Evolutionary conservation across 2,888 invertebrate species (phyloP).

Genomic region (Xestia sexstrigata): DNA sequence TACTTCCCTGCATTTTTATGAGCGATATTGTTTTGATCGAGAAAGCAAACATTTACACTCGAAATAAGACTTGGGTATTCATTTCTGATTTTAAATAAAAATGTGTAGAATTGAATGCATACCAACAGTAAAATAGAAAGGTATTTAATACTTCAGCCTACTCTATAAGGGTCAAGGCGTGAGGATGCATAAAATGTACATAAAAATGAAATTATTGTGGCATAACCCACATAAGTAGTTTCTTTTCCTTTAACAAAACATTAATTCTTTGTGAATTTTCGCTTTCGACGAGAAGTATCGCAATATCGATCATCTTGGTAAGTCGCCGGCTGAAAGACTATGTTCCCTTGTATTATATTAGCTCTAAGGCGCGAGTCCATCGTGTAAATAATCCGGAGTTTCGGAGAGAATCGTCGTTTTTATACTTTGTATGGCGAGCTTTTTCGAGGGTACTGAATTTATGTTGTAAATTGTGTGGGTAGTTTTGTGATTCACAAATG

Average conservation of each 20-base stretch:
- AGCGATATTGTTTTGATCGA: conserved; percentile 31
- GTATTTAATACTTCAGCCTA: not conserved
- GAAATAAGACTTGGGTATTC: conserved; percentile 28
- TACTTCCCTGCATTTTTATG: conserved; percentile 56
- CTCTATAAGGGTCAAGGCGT: not conserved
- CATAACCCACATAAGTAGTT: conserved; percentile 16
- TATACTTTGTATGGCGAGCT: conserved; percentile 52
- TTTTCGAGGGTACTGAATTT: conserved; percentile 38
- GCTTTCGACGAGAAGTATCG: conserved; percentile 42
- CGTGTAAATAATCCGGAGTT: conserved; percentile 83
- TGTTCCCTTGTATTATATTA: conserved; percentile 78
- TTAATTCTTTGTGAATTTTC: conserved; percentile 46
- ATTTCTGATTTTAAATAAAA: conserved; percentile 12
- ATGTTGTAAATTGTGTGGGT: conserved; percentile 41
- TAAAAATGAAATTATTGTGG: conserved; percentile 38
- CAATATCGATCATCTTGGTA: conserved; percentile 49
- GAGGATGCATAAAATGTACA: conserved; percentile 42
- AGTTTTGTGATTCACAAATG: conserved; percentile 10
- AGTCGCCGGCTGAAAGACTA: conserved; percentile 68
- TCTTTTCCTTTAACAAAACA: not conserved
- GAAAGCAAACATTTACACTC: conserved; percentile 52
- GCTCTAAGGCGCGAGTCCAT: conserved; percentile 70
- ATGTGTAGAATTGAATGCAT: conserved; percentile 27
- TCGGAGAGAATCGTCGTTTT: conserved; percentile 72
- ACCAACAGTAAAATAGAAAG: conserved; percentile 8